These are phyloP conservation scores for Atherinomorus stipes DNA, from an alignment of 2,113 vertebrate species.

Conservation along the genomic window DNA sequence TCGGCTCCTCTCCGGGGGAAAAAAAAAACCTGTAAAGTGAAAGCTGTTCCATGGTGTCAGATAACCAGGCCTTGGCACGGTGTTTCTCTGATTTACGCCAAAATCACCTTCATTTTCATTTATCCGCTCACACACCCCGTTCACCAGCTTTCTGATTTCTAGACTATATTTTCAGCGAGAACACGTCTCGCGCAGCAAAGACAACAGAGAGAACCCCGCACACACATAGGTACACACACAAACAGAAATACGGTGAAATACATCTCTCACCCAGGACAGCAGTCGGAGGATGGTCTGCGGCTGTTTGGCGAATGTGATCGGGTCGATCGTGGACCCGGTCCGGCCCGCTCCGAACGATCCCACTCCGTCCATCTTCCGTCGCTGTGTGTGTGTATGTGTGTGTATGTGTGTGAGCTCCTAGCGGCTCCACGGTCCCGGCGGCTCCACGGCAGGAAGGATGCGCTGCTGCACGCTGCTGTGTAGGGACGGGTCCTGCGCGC, in stretches of 20 bases:
- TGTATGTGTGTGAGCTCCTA: slow-evolving; percentile 54
- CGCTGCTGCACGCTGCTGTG: slow-evolving; percentile 63
- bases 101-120: neutral
- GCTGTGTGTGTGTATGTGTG: slow-evolving; percentile 35
- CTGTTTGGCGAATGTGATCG: slow-evolving; percentile 88
- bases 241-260: slow-evolving; percentile 5
- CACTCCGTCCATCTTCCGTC: slow-evolving; percentile 90
- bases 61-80: slow-evolving; percentile 63
- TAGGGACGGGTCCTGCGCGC: slow-evolving; percentile 68
- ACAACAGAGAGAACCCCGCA: slow-evolving; percentile 41
- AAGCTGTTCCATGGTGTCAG: slow-evolving; percentile 29
- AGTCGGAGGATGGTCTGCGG: slow-evolving; percentile 93
- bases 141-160: slow-evolving; percentile 33
- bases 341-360: slow-evolving; percentile 94
- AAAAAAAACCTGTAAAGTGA: slow-evolving; percentile 39
- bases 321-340: slow-evolving; percentile 88
- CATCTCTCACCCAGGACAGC: slow-evolving; percentile 89
- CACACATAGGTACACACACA: neutral
- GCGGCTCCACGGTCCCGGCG: slow-evolving; percentile 68
- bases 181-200: slow-evolving; percentile 50
- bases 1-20: neutral
- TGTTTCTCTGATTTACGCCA: slow-evolving; percentile 2
- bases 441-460: slow-evolving; percentile 72
- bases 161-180: slow-evolving; percentile 43
- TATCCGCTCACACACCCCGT: slow-evolving; percentile 6